Evolutionary conservation across 1,140 invertebrate genomes (phyloP), one percentile per base, ranked within the genome.

Genomic region (Penaeus vannamei): DNA sequence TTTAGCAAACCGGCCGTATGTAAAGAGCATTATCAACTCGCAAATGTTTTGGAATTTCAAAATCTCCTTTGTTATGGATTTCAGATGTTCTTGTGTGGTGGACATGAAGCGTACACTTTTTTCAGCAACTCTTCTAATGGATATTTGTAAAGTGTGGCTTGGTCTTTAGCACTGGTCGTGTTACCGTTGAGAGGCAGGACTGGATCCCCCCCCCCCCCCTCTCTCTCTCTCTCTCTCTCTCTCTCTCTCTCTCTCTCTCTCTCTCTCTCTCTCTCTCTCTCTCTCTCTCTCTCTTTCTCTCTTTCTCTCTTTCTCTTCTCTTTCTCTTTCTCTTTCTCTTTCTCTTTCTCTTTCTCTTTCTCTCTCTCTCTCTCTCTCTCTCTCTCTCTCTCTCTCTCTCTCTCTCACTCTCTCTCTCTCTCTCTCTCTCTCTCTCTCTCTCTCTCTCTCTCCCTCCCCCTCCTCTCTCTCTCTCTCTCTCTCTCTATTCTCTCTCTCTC

Each of bases 271-370:
- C 62, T 64, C 62, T 64, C 62, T 64, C 62, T 64, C 62, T 64
- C 62, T 64, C 62, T 64, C 62, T 64, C 62, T 64, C 62, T 64
- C 62, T 64, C 62, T 64, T n/a, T 64, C 62, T 19, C 62, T n/a
- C 17, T 64, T n/a, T n/a, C 62, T 64, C 62, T n/a, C n/a, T 64
- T 64, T n/a, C 62, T n/a, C 62, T n/a, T 64, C 62, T n/a, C 62
- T n/a, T n/a, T 64, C 62, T n/a, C 62, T 64, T n/a, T 64, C 62
- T n/a, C 17, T 64, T n/a, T 19, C 62, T 64, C 62, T n/a, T n/a
- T 64, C 62, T n/a, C n/a, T 64, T n/a, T n/a, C 62, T 64, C 62
- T 64, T n/a, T 64, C 62, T 64, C 62, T n/a, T n/a, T 64, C 62
- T 64, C 62, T n/a, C 17, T 64, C 62, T 64, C 62, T 64, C 62